phyloP scores from a whole-genome alignment of 2,113 vertebrate species.

The Eira barbara region DNA sequence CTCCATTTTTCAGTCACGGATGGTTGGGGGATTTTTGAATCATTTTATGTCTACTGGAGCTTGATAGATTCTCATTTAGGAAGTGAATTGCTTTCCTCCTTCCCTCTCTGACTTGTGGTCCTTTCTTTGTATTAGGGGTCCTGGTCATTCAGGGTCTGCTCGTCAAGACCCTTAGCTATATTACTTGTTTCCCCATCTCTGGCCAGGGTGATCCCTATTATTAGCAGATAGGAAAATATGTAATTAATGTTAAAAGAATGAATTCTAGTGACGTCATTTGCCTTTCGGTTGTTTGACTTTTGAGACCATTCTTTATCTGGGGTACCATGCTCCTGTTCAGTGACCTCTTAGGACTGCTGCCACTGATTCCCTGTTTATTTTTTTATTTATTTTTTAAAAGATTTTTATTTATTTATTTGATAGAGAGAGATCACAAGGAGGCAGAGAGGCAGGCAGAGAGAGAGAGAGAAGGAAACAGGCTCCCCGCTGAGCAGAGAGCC shows the following conservation, averaged over 20 bases:
- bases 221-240: not conserved
- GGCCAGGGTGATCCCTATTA: not conserved
- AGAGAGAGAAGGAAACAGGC: too few relatives aligned
- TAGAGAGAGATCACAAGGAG: too few relatives aligned
- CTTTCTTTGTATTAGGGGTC: not conserved
- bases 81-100: slow-evolving; percentile 20
- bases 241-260: not conserved
- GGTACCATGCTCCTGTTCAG: not conserved
- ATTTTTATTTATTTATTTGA: too few relatives aligned
- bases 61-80: slow-evolving; percentile 59
- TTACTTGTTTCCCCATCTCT: not conserved
- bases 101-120: not conserved
- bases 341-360: not conserved
- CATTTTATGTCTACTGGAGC: slow-evolving; percentile 68
- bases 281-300: not conserved
- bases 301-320: not conserved
- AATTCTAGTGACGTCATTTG: not conserved
- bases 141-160: not conserved
- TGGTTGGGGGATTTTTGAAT: slow-evolving; percentile 68
- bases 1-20: slow-evolving; percentile 72
- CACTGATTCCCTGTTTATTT: not conserved
- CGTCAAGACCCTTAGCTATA: not conserved
- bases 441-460: too few relatives aligned
- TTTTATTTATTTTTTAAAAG: too few relatives aligned
- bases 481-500: too few relatives aligned